Evolutionary conservation across 64 coral and sea anemone species (phyloP), one percentile per base, ranked within the genome.

Genomic region (Montipora sp.): DNA sequence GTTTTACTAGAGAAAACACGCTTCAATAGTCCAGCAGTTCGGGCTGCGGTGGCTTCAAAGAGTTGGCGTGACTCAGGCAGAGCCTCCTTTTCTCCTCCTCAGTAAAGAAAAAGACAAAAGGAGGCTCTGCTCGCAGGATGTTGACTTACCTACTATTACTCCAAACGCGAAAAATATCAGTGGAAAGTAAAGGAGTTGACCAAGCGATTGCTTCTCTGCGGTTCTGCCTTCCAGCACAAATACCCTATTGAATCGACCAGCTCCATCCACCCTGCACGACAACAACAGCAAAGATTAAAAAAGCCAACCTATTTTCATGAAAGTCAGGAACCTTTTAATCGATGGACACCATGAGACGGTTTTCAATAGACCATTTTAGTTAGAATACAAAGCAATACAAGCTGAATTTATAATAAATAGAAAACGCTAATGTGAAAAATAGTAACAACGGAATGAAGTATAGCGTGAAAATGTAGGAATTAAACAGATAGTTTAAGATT

Each of bases 161-260:
- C 92, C 92, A 90, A 94, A 94, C 36, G 87, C 68, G 7, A 94
- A 78, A 68, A 94, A 94, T 21, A 94, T 94, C 48, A 94, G 1
- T 2, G 92, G 92, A n/a, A 94, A 94, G 65, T 94, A 94, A 46
- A 94, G 24, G 48, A 94, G 47, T 67, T 94, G 92, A 51, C 92
- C 92, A 27, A 94, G 55, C 44, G 92, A 70, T 83, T 94, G 92
- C 43, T 74, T 77, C 45, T 77, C 79, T 21, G 87, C 72, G 51
- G 92, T 89, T 48, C 92, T 88, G 79, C 87, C 88, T 47, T 94
- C 92, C 11, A 94, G 47, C 45, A 94, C 92, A 60, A 94, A 94
- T 13, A 94, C 20, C 75, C 92, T 83, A 22, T 94, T 94, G 4
- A 90, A 90, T 60, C 76, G 51, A 1, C 92, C 92, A 46, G 92